Evolutionary conservation across 2,888 invertebrate genomes (phyloP).

Genomic region (Pterostichus madidus): DNA sequence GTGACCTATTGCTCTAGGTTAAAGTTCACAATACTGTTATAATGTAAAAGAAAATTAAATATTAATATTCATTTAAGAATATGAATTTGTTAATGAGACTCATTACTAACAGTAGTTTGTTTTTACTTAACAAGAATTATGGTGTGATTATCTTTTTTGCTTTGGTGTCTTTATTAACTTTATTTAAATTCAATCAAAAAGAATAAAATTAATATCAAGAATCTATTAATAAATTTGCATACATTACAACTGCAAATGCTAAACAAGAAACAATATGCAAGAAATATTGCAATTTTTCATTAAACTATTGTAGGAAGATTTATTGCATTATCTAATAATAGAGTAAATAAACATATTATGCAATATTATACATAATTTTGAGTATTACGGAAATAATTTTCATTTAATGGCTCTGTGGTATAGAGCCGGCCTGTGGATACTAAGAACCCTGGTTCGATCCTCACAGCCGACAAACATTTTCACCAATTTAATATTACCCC

Average conservation of each 20-base stretch:
- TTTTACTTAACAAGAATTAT: slow-evolving; percentile 22
- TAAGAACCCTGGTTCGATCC: no score
- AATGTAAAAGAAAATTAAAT: slow-evolving; percentile 46
- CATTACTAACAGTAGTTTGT: slow-evolving; percentile 54
- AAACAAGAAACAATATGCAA: not conserved
- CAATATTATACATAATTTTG: no score
- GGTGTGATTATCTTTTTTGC: slow-evolving; percentile 27
- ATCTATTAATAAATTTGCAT: slow-evolving; percentile 25
- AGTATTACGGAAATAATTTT: no score
- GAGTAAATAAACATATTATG: no score
- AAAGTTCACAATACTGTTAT: slow-evolving; percentile 57
- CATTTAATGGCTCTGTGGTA: no score
- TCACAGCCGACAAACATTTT: no score
- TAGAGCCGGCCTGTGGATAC: no score
- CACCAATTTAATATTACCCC: no score
- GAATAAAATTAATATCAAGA: slow-evolving; percentile 24
- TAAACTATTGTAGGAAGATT: no score
- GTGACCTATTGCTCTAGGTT: slow-evolving; percentile 42
- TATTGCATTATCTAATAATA: no score
- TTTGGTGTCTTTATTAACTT: slow-evolving; percentile 8
- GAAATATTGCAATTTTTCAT: slow-evolving; percentile 15
- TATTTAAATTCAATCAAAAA: slow-evolving; percentile 35
- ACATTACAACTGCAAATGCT: slow-evolving; percentile 12
- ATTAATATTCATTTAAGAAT: slow-evolving; percentile 57
- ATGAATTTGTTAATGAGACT: slow-evolving; percentile 46